Percentiles rank a stretch among this genome's conserved stretches.
Conservation (phyloP, 2,888 invertebrate species). For the Opisthograptis luteolata region DNA sequence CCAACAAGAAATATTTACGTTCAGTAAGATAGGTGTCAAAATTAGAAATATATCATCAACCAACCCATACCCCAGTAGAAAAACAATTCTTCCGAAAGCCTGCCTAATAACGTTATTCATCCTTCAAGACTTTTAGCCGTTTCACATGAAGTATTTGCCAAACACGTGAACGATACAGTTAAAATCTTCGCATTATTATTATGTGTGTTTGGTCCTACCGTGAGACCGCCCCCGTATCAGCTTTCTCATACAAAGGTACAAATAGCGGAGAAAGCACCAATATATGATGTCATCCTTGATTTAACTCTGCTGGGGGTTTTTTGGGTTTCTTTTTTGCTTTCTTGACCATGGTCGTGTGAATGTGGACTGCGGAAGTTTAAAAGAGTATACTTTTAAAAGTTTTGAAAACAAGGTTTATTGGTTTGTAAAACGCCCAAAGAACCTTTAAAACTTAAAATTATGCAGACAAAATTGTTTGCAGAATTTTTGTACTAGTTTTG, state of each 20-base stretch:
- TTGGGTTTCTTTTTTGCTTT: constrained; percentile 37
- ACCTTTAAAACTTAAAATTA: no score
- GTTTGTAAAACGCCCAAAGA: no score
- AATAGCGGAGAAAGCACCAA: constrained; percentile 28
- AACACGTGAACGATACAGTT: constrained; percentile 23
- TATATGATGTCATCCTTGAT: constrained; percentile 42
- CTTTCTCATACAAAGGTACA: constrained; percentile 57
- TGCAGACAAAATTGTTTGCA: no score
- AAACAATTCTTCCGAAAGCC: not conserved
- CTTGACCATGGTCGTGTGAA: constrained; percentile 30
- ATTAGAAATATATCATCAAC: not conserved
- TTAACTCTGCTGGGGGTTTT: constrained; percentile 47
- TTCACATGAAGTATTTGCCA: constrained; percentile 15
- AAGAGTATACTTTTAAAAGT: not conserved
- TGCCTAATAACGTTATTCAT: not conserved
- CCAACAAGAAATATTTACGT: no score
- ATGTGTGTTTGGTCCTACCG: constrained; percentile 38
- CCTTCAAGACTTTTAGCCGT: not conserved
- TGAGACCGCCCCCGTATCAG: constrained; percentile 54
- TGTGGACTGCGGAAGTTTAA: constrained; percentile 39
- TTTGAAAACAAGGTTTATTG: no score
- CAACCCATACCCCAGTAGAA: not conserved
- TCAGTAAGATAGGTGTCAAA: no score
- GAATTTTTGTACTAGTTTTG: no score
- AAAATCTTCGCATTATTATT: constrained; percentile 16